These are phyloP conservation scores for Tragelaphus imberbis DNA, from an alignment of 2,113 vertebrate genomes.

Conservation along the genomic window DNA sequence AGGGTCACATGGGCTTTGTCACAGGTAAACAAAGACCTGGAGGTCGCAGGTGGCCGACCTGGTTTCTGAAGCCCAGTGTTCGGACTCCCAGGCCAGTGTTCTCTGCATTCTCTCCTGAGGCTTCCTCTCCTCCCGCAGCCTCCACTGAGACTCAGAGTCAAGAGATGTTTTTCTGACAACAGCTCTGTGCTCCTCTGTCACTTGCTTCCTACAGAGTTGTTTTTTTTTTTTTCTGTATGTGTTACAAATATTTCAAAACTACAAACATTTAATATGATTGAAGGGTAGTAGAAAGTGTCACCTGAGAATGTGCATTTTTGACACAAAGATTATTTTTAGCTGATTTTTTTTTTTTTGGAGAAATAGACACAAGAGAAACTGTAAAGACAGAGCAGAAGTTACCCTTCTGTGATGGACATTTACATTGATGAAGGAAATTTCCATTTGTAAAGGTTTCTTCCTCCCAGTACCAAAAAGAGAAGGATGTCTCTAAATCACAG, in stretches of 20 bases:
- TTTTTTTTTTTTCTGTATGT: background rate
- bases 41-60: too few species aligned
- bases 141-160: background rate
- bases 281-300: background rate
- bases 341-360: background rate
- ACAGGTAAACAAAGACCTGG: too few species aligned
- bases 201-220: background rate
- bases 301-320: too few species aligned
- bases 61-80: too few species aligned
- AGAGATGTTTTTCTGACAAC: background rate
- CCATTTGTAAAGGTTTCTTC: background rate
- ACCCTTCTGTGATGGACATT: background rate
- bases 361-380: background rate
- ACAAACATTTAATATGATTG: background rate
- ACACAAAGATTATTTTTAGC: too few species aligned
- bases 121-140: background rate
- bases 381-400: background rate
- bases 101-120: background rate
- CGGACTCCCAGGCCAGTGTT: too few species aligned
- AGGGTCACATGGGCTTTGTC: too few species aligned
- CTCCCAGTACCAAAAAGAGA: background rate
- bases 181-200: background rate
- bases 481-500: background rate
- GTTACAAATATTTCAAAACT: background rate
- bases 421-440: background rate